These are phyloP conservation scores for Fulica atra DNA, from an alignment of 2,113 vertebrate genomes.

Conservation along the genomic window DNA sequence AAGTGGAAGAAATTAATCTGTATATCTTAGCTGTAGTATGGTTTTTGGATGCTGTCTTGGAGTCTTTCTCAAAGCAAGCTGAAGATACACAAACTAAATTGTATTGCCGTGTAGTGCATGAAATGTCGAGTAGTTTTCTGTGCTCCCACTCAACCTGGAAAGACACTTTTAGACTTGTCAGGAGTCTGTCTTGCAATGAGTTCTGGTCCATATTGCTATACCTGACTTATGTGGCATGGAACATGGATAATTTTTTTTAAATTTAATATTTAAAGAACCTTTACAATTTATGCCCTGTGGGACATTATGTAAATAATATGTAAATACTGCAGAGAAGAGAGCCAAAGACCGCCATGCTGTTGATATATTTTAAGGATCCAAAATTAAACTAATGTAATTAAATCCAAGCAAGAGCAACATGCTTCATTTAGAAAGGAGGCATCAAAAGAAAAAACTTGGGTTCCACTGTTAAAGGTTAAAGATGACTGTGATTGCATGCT, in stretches of 20 bases:
- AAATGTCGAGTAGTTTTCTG: neutral
- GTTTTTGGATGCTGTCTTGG: neutral
- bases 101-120: neutral
- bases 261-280: neutral
- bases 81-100: neutral
- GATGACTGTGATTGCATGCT: neutral
- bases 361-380: neutral
- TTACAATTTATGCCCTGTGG: neutral
- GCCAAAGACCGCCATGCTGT: neutral
- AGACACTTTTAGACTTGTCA: neutral
- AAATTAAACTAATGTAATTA: neutral
- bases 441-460: neutral
- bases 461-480: neutral
- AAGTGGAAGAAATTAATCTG: neutral
- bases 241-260: neutral
- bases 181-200: neutral
- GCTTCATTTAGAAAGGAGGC: neutral
- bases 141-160: neutral
- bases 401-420: neutral
- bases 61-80: neutral
- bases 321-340: neutral
- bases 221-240: neutral
- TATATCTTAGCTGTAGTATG: neutral
- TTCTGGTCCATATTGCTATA: neutral
- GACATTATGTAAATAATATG: neutral